Evolutionary conservation across 2,797 vertebrate genomes (phyloP), one percentile per base, ranked within the genome.

Genomic region (Esox lucius): DNA sequence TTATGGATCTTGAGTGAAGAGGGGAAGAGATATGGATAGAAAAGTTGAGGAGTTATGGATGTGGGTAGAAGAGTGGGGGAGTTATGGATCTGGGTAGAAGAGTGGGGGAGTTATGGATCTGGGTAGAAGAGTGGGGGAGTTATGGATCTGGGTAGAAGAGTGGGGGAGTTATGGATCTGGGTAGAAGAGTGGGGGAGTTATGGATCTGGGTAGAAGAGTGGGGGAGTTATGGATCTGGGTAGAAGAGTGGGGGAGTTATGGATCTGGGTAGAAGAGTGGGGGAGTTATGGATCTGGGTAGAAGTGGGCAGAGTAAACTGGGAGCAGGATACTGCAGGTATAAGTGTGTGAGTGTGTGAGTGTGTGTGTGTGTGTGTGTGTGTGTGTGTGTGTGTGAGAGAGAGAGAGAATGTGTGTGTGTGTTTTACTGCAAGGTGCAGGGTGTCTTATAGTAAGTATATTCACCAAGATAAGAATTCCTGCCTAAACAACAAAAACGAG

Each of bases 291-390:
- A n/a, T n/a, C n/a, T n/a, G n/a, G n/a, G 19, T 56, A 2, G 33
- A n/a, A 56, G n/a, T 5, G 2, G 16, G 4, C 49, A 51, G 15
- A 76, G 68, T 31, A 31, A 49, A 51, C 62, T 69, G 31, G 56
- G 39, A 72, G 62, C 61, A 12, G 53, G 64, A 59, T n/a, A n/a
- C n/a, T n/a, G n/a, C n/a, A n/a, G n/a, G n/a, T n/a, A n/a, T n/a
- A n/a, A n/a, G 22, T 73, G 33, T 53, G 22, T 46, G 62, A 24
- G 69, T 70, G 48, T 70, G 69, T 70, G 48, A 53, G 48, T 62
- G 70, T 72, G 68, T 31, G 39, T 68, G 17, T 46, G 49, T 16
- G 22, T 9, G 48, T n/a, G 35, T 48, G 62, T 31, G 26, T 12
- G 62, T 0, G 62, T 28, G 62, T 1, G 62, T 28, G 62, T 16